Evolutionary conservation across 2,888 invertebrate species (phyloP).

Genomic region (Trichopria drosophilae): DNA sequence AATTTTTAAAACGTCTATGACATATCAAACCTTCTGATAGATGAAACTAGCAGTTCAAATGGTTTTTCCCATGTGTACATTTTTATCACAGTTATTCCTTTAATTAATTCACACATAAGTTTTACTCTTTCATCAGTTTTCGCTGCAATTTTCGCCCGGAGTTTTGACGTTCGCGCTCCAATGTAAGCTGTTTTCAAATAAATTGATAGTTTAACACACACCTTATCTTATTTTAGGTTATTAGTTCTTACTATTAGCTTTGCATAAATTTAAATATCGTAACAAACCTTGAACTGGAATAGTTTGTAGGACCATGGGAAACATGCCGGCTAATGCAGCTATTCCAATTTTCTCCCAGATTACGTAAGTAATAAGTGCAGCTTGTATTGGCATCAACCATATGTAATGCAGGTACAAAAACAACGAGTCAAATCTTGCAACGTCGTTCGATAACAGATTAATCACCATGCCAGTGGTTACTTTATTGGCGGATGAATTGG

Average conservation of each 20-base stretch:
- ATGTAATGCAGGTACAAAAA: conserved; percentile 73
- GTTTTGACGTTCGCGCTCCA: conserved; percentile 57
- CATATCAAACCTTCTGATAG: conserved; percentile 68
- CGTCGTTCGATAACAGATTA: conserved; percentile 83
- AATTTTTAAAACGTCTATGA: too few species aligned
- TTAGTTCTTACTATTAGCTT: background rate
- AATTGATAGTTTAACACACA: conserved; percentile 21
- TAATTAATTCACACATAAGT: conserved; percentile 79
- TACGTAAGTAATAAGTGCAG: conserved; percentile 65
- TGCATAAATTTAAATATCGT: background rate
- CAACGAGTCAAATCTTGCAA: conserved; percentile 76
- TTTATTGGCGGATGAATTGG: conserved; percentile 42
- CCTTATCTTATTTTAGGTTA: background rate
- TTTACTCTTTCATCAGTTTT: conserved; percentile 75
- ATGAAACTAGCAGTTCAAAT: conserved; percentile 70
- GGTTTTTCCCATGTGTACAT: conserved; percentile 87
- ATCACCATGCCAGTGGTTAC: conserved; percentile 68
- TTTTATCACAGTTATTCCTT: conserved; percentile 80
- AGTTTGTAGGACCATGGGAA: conserved; percentile 62
- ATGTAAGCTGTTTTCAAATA: conserved; percentile 56
- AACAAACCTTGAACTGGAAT: conserved; percentile 60
- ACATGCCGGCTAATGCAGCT: conserved; percentile 66
- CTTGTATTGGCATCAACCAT: conserved; percentile 79
- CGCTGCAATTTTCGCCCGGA: conserved; percentile 59
- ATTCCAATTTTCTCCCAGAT: conserved; percentile 62